These are phyloP conservation scores for Callopanchax toddi DNA, from an alignment of 2,113 vertebrate genomes.

Conservation along the genomic window DNA sequence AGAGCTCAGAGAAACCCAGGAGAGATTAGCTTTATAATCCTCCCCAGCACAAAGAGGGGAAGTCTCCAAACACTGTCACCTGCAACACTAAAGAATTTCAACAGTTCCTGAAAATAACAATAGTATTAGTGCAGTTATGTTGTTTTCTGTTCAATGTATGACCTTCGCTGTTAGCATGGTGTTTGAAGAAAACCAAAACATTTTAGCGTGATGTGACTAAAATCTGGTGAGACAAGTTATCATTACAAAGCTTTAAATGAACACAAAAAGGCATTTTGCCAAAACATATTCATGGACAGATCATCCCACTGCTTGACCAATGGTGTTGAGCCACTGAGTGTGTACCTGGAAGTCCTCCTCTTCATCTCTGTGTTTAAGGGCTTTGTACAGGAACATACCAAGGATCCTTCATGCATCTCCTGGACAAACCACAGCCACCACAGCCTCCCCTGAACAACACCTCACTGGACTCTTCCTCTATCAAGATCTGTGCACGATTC, in stretches of 20 bases:
- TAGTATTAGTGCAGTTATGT: background rate
- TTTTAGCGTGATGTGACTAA: background rate
- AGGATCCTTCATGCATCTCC: constrained; percentile 72
- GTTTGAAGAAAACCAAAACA: background rate
- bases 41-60: constrained; percentile 41
- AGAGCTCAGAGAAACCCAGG: constrained; percentile 39
- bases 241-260: background rate
- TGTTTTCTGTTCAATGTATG: background rate
- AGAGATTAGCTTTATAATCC: constrained; percentile 66
- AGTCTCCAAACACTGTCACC: constrained; percentile 40
- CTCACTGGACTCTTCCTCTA: constrained; percentile 14
- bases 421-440: constrained; percentile 63
- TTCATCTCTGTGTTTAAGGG: constrained; percentile 81
- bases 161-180: background rate
- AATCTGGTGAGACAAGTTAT: background rate
- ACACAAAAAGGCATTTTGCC: background rate
- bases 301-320: constrained; percentile 26
- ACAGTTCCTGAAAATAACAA: constrained; percentile 36
- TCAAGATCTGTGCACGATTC: constrained; percentile 16
- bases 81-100: constrained; percentile 40
- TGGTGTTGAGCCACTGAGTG: constrained; percentile 16
- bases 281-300: constrained; percentile 20
- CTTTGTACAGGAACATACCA: constrained; percentile 82
- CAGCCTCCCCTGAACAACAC: constrained; percentile 37
- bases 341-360: constrained; percentile 76